phyloP scores from a whole-genome alignment of 1,140 invertebrate genomes.

The Diploscapter pachys region DNA sequence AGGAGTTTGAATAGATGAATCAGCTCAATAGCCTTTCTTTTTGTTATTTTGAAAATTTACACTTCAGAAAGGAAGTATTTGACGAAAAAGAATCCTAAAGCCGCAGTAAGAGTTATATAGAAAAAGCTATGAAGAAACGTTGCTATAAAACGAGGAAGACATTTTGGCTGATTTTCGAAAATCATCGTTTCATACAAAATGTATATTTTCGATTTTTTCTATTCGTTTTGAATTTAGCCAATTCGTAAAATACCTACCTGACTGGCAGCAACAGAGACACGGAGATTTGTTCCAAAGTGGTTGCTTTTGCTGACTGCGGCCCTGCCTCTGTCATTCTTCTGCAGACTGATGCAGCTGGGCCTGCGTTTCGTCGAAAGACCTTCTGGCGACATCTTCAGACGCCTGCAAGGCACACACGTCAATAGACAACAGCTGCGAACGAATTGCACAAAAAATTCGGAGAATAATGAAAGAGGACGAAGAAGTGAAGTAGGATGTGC shows the following conservation, averaged over 20 bases:
- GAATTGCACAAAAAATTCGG: not conserved
- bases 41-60: constrained; percentile 2
- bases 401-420: too few species aligned
- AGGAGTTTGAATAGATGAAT: not conserved
- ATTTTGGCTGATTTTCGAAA: too few species aligned
- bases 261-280: constrained; percentile 23
- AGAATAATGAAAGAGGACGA: not conserved
- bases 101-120: not conserved
- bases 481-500: too few species aligned
- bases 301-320: not conserved
- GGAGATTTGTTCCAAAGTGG: constrained; percentile 13
- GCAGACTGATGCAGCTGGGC: not conserved
- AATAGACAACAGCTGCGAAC: constrained; percentile 1
- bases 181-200: too few species aligned
- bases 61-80: not conserved
- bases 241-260: not conserved
- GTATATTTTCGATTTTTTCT: too few species aligned
- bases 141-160: too few species aligned
- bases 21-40: constrained; percentile 1
- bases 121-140: not conserved
- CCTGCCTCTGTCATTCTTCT: constrained; percentile 2
- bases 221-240: too few species aligned
- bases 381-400: too few species aligned
- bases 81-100: not conserved
- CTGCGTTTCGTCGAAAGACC: not conserved